These are phyloP conservation scores for Limonius californicus DNA, from an alignment of 1,140 invertebrate species.

Conservation along the genomic window DNA sequence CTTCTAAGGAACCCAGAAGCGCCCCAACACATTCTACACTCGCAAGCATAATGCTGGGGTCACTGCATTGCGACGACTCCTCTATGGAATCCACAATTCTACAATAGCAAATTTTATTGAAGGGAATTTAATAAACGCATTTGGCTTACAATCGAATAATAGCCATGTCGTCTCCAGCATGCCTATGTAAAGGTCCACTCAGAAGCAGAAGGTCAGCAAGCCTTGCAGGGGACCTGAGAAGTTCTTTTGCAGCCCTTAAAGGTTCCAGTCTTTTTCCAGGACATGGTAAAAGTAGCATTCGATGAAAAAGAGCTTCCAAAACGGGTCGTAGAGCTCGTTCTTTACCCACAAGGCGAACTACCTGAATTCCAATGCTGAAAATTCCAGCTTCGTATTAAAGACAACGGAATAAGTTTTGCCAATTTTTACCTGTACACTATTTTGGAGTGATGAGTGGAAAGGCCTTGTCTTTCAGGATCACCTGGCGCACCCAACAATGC, in stretches of 20 bases:
- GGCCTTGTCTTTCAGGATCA: constrained; percentile 64
- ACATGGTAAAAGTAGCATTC: constrained; percentile 84
- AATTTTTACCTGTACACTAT: constrained; percentile 73
- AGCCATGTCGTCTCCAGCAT: constrained; percentile 84
- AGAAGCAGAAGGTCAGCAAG: constrained; percentile 70
- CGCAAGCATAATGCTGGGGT: constrained; percentile 69
- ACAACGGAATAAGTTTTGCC: neutral
- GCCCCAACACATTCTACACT: constrained; percentile 82
- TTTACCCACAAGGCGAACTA: constrained; percentile 81
- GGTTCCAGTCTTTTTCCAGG: constrained; percentile 80
- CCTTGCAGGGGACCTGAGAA: constrained; percentile 66
- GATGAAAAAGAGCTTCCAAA: constrained; percentile 85
- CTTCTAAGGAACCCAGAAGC: constrained; percentile 76
- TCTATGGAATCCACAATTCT: constrained; percentile 90
- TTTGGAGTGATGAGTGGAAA: constrained; percentile 75
- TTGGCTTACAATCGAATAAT: constrained; percentile 78
- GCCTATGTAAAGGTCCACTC: constrained; percentile 70
- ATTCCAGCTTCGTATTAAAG: neutral
- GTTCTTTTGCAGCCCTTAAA: constrained; percentile 73
- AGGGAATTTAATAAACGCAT: neutral
- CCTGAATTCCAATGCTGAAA: constrained; percentile 79
- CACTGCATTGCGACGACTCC: constrained; percentile 66
- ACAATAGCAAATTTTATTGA: constrained; percentile 33
- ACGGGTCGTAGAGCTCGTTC: constrained; percentile 81
- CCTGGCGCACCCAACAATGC: constrained; percentile 78